Percentiles rank a stretch among this genome's conserved stretches.
These are phyloP conservation scores for Sphaerodactylus townsendi DNA, from an alignment of 2,113 vertebrate species.

Conservation along the genomic window DNA sequence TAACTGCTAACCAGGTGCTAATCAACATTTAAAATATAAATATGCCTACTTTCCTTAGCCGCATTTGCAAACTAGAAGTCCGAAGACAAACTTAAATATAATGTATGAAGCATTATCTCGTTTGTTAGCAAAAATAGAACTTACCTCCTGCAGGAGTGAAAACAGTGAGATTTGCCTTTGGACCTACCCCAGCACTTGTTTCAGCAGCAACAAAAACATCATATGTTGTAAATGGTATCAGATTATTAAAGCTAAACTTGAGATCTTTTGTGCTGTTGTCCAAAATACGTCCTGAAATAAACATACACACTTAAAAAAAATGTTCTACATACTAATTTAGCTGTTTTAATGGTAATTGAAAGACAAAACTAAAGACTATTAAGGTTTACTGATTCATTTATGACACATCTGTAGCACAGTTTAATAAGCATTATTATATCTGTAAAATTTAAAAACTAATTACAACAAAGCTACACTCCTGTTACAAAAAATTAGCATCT, in stretches of 20 bases:
- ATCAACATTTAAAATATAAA: not conserved
- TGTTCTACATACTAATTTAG: not conserved
- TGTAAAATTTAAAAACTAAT: not conserved
- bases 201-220: conserved; percentile 78
- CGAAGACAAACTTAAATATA: not conserved
- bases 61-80: not conserved
- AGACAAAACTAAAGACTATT: not conserved
- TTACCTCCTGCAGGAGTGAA: conserved; percentile 89
- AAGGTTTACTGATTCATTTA: not conserved
- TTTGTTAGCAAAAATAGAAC: conserved; percentile 1
- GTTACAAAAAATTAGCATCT: too few relatives aligned
- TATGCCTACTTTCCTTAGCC: not conserved
- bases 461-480: not conserved
- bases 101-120: not conserved
- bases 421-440: not conserved
- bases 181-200: conserved; percentile 87
- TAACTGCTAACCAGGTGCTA: not conserved
- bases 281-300: conserved; percentile 80
- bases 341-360: not conserved
- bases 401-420: not conserved
- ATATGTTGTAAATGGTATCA: conserved; percentile 87
- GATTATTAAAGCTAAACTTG: conserved; percentile 79
- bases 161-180: conserved; percentile 77
- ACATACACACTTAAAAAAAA: conserved; percentile 6
- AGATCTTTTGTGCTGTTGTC: conserved; percentile 88